Base-by-base conservation (phyloP, 1,140 invertebrate genomes). In the Onthophagus taurus region DNA sequence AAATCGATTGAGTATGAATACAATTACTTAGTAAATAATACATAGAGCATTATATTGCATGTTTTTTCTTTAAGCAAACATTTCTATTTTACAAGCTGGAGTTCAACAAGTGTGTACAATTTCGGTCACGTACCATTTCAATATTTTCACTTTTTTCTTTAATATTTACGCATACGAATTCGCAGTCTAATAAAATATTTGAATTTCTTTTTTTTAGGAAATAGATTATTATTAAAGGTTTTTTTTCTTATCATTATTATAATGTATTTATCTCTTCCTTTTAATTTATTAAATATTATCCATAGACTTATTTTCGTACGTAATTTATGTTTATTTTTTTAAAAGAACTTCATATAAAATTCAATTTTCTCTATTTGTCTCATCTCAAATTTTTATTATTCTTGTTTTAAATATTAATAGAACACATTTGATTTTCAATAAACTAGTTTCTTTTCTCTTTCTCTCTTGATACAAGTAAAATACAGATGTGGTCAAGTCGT, bases 1-100 rank as follows among this genome's bases (percentile, higher is more conserved):
- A 61, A 61, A 61, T 61, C 49, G 51, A 58, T 57, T 50, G 51
- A 54, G 48, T 57, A 57, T 53, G 57, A 57, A 53, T 59, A 60
- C 58, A 60, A 51, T 57, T 52, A 44, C 38, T 50, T 44, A 37
- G 29, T 47, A 39, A 39, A 50, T 46, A 51, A 50, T 52, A 50
- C 48, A 57, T 41, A 50, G 31, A 51, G 37, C 43, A 52, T 30
- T 36, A 45, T 52, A 50, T 52, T 54, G 47, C 47, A 45, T 42
- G 16, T 56, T 52, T n/a, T n/a, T n/a, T n/a, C n/a, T n/a, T 48
- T 31, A 50, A 47, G 47, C 50, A 50, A 37, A 30, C n/a, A 36
- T 35, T 36, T 43, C 42, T 58, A 55, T 54, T 47, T 50, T 52
- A 56, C 54, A 58, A 54, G 53, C 50, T 41, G 24, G 16, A 45